phyloP scores from a whole-genome alignment of 2,797 vertebrate genomes.

The Pseudotriccus pelzelni region DNA sequence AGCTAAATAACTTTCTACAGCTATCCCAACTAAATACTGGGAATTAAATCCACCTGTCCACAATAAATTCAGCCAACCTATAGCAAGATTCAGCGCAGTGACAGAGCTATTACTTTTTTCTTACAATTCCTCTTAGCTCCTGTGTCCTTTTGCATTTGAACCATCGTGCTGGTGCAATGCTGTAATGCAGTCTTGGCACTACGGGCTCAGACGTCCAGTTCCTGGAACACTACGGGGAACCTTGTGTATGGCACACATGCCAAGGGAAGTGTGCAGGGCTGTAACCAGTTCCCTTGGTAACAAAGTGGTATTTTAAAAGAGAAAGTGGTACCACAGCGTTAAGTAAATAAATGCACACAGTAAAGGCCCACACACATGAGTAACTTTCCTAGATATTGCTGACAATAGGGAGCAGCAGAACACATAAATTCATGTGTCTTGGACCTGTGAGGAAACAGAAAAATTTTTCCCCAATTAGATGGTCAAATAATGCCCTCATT shows the following conservation, averaged over 20 bases:
- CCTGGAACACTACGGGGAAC: neutral
- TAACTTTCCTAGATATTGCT: neutral
- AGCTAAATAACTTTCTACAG: neutral
- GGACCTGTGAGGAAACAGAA: neutral
- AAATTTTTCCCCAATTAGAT: neutral
- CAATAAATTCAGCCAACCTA: neutral
- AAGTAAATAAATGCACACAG: neutral
- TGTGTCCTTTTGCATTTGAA: neutral
- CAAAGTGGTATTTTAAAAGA: neutral
- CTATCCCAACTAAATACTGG: neutral
- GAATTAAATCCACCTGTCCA: neutral
- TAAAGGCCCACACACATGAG: neutral
- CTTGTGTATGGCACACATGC: neutral
- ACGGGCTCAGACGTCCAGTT: neutral
- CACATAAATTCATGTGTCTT: neutral
- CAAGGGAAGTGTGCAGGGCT: neutral
- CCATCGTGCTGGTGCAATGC: neutral
- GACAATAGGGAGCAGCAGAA: neutral
- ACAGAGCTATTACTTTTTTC: neutral
- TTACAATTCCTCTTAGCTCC: neutral
- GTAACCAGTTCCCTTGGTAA: conserved; percentile 35
- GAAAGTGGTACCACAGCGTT: neutral
- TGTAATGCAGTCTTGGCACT: neutral
- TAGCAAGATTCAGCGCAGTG: neutral
- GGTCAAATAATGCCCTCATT: neutral